Conservation (phyloP, 1,140 invertebrate genomes). For the Calephelis nemesis region DNA sequence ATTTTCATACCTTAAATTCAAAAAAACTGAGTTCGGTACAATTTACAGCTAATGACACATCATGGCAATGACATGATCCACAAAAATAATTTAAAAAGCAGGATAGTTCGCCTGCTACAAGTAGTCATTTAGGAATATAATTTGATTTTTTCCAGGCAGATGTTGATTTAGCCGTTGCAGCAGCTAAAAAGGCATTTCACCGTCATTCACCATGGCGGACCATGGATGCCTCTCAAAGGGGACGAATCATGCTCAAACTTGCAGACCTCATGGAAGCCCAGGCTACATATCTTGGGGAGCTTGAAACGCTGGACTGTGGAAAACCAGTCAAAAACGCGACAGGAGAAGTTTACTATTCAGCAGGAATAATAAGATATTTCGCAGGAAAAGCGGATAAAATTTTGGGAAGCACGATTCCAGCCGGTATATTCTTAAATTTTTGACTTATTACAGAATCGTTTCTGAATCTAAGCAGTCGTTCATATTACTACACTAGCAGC, state of each 20-base stretch:
- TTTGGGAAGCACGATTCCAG: conserved; percentile 79
- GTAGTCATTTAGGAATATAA: background rate
- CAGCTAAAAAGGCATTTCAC: conserved; percentile 87
- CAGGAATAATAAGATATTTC: conserved; percentile 83
- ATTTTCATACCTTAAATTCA: no score
- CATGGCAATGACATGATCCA: no score
- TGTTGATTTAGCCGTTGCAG: conserved; percentile 89
- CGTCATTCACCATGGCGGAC: conserved; percentile 85
- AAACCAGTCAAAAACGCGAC: conserved; percentile 83
- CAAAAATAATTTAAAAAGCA: background rate
- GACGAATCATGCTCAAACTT: conserved; percentile 79
- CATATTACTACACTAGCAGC: no score
- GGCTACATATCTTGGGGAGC: conserved; percentile 81
- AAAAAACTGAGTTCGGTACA: no score
- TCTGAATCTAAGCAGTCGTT: no score
- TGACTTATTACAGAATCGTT: no score
- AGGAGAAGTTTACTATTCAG: conserved; percentile 80
- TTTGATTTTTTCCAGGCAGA: conserved; percentile 80
- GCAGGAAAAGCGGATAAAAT: conserved; percentile 90
- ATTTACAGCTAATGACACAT: no score
- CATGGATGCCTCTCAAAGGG: conserved; percentile 85
- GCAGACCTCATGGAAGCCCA: conserved; percentile 88
- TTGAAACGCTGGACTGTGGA: conserved; percentile 88
- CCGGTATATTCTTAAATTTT: conserved; percentile 36
- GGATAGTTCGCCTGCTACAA: no score